Evolutionary conservation across 2,888 invertebrate species (phyloP).

Genomic region (Sipunculus nudus): DNA sequence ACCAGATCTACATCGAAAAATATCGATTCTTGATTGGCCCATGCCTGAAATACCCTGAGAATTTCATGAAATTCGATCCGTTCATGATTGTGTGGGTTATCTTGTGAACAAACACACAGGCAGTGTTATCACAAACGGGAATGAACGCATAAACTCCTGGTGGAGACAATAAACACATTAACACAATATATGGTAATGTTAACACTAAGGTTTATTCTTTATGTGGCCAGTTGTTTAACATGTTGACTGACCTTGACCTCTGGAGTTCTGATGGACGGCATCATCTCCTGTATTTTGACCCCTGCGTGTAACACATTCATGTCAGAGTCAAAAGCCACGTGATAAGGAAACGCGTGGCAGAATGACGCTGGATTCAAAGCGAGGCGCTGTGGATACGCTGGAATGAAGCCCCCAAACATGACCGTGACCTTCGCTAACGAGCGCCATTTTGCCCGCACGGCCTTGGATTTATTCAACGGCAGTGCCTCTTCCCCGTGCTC

Average conservation of each 20-base stretch:
- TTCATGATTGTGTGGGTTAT: too few species aligned
- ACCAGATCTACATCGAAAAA: too few species aligned
- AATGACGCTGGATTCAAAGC: slow-evolving; percentile 40
- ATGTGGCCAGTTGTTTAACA: background rate
- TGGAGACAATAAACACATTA: too few species aligned
- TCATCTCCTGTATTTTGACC: slow-evolving; percentile 43
- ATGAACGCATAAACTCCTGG: too few species aligned
- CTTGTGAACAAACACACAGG: too few species aligned
- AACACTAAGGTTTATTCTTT: too few species aligned
- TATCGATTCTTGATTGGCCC: too few species aligned
- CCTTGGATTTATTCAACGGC: slow-evolving; percentile 45
- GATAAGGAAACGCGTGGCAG: slow-evolving; percentile 52
- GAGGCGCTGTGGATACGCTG: slow-evolving; percentile 36
- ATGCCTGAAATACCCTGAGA: too few species aligned
- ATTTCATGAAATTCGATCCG: too few species aligned
- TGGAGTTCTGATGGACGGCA: slow-evolving; percentile 44
- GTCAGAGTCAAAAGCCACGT: slow-evolving; percentile 45
- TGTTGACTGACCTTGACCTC: background rate
- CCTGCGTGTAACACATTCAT: slow-evolving; percentile 51
- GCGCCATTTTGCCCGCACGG: slow-evolving; percentile 48
- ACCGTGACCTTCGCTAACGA: slow-evolving; percentile 47
- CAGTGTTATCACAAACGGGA: too few species aligned
- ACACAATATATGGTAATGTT: too few species aligned
- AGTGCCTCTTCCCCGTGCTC: slow-evolving; percentile 49
- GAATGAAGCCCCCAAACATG: slow-evolving; percentile 47